phyloP scores from a whole-genome alignment of 2,888 invertebrate species.

The Actias luna region DNA sequence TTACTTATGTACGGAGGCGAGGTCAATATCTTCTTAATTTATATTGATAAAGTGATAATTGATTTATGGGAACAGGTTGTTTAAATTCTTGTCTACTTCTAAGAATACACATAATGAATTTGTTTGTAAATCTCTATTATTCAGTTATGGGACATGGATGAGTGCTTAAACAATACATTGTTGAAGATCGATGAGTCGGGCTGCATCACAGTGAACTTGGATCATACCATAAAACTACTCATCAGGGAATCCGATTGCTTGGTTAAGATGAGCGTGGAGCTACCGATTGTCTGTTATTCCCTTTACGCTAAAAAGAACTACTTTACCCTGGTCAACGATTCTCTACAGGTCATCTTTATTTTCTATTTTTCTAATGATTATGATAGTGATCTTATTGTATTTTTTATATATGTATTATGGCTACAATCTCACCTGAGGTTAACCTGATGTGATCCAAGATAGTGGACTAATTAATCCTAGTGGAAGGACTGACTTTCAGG shows the following conservation, averaged over 20 bases:
- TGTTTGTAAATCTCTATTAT: conserved; percentile 21
- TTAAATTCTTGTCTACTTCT: too few species aligned
- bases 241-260: conserved; percentile 93
- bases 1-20: too few species aligned
- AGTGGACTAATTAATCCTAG: too few species aligned
- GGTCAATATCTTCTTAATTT: too few species aligned
- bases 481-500: too few species aligned
- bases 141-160: conserved; percentile 85
- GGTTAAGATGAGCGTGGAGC: conserved; percentile 89
- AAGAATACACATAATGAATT: not conserved
- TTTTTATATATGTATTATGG: too few species aligned
- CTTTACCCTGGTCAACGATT: conserved; percentile 88
- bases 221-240: conserved; percentile 87
- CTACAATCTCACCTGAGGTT: too few species aligned
- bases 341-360: conserved; percentile 80
- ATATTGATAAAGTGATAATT: too few species aligned
- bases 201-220: conserved; percentile 88
- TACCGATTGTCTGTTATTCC: conserved; percentile 91
- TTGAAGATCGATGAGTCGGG: conserved; percentile 84
- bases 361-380: too few species aligned
- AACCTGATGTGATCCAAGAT: too few species aligned
- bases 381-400: too few species aligned
- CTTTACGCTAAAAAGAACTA: conserved; percentile 89
- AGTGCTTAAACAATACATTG: conserved; percentile 83
- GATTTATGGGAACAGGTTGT: too few species aligned